Base-by-base conservation (phyloP, 1,140 invertebrate genomes). In the Triops longicaudatus region DNA sequence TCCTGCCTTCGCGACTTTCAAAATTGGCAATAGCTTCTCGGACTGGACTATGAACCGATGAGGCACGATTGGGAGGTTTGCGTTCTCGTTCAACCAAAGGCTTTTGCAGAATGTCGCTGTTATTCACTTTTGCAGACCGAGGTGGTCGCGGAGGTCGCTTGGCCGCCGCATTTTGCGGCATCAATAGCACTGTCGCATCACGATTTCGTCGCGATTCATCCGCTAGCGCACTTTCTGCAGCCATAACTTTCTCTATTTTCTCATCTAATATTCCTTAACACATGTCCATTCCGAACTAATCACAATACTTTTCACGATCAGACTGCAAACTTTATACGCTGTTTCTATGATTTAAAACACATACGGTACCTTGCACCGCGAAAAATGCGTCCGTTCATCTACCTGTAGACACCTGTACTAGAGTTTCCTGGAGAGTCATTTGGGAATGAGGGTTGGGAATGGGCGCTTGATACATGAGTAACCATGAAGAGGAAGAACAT, bases 301-400 rank as follows among this genome's bases (percentile, higher is more conserved):
- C 31, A 2, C 31, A 37, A 37, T 37, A 37, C 7, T 37, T 7
- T 37, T 7, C 31, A 37, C 31, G 31, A 37, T 37, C 31, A 37
- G 7, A 37, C 31, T 37, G 31, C 2, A 2, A 37, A 37, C 31
- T 37, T 37, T 2, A 2, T 2, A 37, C 31, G 31, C 31, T 2
- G 2, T 7, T 37, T 4, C 31, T 63, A 14, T 5, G 22, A n/a
- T 63, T 17, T 22, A 63, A 10, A 17, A 63, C 44, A 63, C 50
- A 63, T 63, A 63, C 10, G 50, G 6, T 22, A 63, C 50, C 50
- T 63, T 63, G 50, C 50, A 22, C 17, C 50, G 10, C 17, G 50
- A 63, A 63, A 63, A 63, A 63, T 63, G 50, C 50, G 50, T 63
- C 50, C 50, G 50, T 63, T 63, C 50, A 22, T 63, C 50, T 63